Evolutionary conservation across 2,888 invertebrate species (phyloP).

Genomic region (Sipha maydis): DNA sequence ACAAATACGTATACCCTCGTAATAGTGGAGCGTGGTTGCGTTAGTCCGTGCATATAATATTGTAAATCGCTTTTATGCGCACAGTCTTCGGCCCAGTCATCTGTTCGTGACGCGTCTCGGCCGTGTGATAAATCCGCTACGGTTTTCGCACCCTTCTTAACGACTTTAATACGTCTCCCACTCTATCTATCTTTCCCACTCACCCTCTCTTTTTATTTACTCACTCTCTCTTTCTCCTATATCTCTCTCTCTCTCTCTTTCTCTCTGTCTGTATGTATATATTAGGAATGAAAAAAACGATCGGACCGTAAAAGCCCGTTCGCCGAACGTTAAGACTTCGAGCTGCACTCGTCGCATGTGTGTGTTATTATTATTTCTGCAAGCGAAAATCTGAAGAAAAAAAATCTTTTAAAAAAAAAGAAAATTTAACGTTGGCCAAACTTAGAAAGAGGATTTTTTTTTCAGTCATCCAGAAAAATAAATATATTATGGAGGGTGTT

Average conservation of each 20-base stretch:
- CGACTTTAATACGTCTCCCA: slow-evolving; percentile 36
- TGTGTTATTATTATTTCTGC: background rate
- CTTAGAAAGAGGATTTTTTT: background rate
- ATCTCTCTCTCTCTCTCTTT: no score
- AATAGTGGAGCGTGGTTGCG: background rate
- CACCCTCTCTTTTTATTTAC: no score
- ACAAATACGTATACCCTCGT: background rate
- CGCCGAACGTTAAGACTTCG: background rate
- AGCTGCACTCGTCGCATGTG: background rate
- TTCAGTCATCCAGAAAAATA: background rate
- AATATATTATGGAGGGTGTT: background rate
- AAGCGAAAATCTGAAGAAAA: background rate
- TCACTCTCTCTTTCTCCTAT: no score
- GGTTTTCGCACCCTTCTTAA: slow-evolving; percentile 54
- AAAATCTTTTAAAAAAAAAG: background rate
- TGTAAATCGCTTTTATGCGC: slow-evolving; percentile 51
- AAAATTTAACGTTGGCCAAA: slow-evolving; percentile 23
- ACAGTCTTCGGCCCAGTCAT: slow-evolving; percentile 35
- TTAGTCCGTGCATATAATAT: slow-evolving; percentile 35
- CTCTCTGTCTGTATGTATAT: background rate
- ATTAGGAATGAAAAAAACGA: background rate
- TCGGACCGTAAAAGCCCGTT: slow-evolving; percentile 34
- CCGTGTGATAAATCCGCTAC: slow-evolving; percentile 50
- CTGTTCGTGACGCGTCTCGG: slow-evolving; percentile 51
- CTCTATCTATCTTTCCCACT: background rate